Conservation (phyloP, 1,140 invertebrate species). For the Phortica variegata region DNA sequence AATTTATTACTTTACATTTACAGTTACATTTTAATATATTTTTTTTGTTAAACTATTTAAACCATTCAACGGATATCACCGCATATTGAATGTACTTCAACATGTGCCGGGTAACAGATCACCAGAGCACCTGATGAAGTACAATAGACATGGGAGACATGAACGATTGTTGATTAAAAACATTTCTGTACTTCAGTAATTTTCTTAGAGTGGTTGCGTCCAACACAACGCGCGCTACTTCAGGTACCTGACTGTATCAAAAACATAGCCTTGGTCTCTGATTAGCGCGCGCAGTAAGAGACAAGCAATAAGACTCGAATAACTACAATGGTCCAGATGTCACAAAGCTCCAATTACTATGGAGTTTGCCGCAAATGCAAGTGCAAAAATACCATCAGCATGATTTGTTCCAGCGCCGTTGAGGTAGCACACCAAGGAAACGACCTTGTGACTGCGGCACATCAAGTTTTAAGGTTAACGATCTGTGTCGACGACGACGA, state of each 20-base stretch:
- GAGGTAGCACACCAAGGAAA: conserved; percentile 26
- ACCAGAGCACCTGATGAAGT: conserved; percentile 99
- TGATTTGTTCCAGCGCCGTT: no score
- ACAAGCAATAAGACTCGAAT: no score
- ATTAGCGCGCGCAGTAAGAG: conserved; percentile 66
- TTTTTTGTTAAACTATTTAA: background rate
- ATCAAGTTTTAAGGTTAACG: conserved; percentile 56
- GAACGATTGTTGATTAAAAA: conserved; percentile 2
- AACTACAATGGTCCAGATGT: no score
- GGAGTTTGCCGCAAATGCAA: no score
- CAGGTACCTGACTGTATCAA: conserved; percentile 88
- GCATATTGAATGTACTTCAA: conserved; percentile 88
- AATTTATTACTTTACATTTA: no score
- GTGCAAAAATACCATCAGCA: no score
- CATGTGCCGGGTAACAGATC: conserved; percentile 84
- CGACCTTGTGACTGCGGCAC: conserved; percentile 46
- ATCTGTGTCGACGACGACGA: conserved; percentile 47
- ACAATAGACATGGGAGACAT: conserved; percentile 87
- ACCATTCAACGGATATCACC: conserved; percentile 25
- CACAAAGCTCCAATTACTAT: no score
- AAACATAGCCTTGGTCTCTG: conserved; percentile 70
- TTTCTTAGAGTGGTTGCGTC: conserved; percentile 20
- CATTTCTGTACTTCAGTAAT: conserved; percentile 6
- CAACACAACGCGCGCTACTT: conserved; percentile 89
- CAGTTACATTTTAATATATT: background rate